Evolutionary conservation across 2,888 invertebrate genomes (phyloP), one percentile per base, ranked within the genome.

Genomic region (Ypsolopha scabrella): DNA sequence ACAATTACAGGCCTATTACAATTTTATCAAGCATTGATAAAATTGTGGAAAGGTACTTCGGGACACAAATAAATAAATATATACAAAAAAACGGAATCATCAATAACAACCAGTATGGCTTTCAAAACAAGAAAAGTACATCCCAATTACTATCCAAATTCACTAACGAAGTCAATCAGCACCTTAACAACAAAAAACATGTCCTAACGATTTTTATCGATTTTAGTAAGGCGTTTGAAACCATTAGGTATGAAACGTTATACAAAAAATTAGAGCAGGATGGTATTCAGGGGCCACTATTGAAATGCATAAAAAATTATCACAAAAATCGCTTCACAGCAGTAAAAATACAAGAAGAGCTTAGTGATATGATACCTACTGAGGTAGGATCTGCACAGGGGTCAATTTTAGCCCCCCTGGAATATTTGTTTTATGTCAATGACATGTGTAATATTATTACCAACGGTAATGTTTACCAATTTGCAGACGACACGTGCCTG

Each of bases 1-100:
- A 51, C n/a, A 57, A 57, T 11, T 57, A 55, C 33, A 44, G 54
- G 44, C 55, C 55, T 0, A 56, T 56, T 6, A 56, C 55, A 6
- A 56, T 56, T 33, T 34, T 54, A 14, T 41, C 55, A 9, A 48
- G 44, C 9, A 43, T 55, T 1, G 51, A 55, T 37, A 55, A 55
- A 41, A 51, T 55, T 37, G 14, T 54, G 1, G 53, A 53, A 14
- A 51, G 39, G 14, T 55, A 49, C 24, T 9, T 52, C 9, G 39
- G 54, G 7, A 47, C 51, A 1, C 13, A 54, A 52, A 50, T 56
- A 8, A 48, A 54, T 10, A 39, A 43, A 9, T 55, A 33, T 47
- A 13, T 50, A n/a, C 4, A n/a, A 9, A 36, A 41, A 36, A 48
- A 53, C 38, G 14, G 38, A 6, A 54, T 53, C 11, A 50, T 55